phyloP scores from a whole-genome alignment of 2,113 vertebrate genomes.

The Atlantisia rogersi region DNA sequence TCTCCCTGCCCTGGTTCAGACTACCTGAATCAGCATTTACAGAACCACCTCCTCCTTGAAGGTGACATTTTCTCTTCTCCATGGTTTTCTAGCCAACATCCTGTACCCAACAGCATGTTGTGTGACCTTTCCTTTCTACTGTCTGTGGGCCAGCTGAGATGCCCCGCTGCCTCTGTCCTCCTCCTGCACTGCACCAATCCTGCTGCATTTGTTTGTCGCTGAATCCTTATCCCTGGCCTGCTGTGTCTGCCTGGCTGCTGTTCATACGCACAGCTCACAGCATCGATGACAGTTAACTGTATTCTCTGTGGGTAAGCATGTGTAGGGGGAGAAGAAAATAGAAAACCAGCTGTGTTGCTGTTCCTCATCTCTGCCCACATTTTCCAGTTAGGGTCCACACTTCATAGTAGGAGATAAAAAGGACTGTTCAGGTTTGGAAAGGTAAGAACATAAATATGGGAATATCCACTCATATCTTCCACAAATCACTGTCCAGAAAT shows the following conservation, averaged over 20 bases:
- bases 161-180: not conserved
- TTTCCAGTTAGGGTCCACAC: not conserved
- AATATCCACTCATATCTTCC: not conserved
- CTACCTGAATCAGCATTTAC: slow-evolving; percentile 24
- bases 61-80: not conserved
- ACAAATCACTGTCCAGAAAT: not conserved
- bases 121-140: not conserved
- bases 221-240: not conserved
- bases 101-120: not conserved
- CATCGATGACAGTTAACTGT: not conserved
- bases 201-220: not conserved
- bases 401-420: not conserved
- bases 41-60: not conserved
- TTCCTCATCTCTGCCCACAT: not conserved
- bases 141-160: not conserved
- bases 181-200: not conserved
- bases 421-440: not conserved
- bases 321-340: not conserved
- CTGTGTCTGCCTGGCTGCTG: not conserved
- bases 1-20: not conserved
- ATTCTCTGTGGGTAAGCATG: not conserved
- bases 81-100: not conserved
- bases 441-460: not conserved
- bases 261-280: not conserved
- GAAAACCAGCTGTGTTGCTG: not conserved